These are phyloP conservation scores for Diarsia rubi DNA, from an alignment of 2,888 invertebrate genomes.

Conservation along the genomic window DNA sequence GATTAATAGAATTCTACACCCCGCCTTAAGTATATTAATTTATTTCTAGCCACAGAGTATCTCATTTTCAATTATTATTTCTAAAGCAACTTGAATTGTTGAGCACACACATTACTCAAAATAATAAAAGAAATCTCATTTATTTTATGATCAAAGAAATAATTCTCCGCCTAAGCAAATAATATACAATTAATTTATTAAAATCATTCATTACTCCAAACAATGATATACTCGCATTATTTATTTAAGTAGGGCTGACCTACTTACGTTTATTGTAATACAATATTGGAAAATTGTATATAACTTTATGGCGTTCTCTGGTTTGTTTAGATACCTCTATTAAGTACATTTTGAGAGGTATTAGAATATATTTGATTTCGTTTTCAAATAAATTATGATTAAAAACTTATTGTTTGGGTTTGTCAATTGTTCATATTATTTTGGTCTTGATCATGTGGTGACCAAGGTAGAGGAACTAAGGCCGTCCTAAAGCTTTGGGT, in stretches of 20 bases:
- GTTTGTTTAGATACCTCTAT: background rate
- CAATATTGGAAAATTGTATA: slow-evolving; percentile 1
- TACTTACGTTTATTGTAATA: background rate
- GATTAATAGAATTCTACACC: background rate
- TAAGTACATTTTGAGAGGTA: background rate
- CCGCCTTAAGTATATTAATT: background rate
- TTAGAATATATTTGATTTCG: background rate
- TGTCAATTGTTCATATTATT: background rate
- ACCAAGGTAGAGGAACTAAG: background rate
- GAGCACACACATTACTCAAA: background rate
- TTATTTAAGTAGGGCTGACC: background rate
- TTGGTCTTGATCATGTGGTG: background rate
- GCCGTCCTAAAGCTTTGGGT: background rate
- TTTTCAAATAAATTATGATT: background rate
- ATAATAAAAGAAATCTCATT: slow-evolving; percentile 6
- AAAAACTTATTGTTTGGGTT: background rate
- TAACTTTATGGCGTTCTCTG: background rate
- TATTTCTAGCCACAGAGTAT: background rate
- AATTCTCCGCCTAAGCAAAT: background rate
- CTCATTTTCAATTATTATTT: background rate
- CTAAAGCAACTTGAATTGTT: background rate
- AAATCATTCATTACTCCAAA: background rate
- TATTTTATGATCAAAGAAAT: slow-evolving; percentile 4
- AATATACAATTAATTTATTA: slow-evolving; percentile 5
- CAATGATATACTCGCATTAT: background rate